A percentile compares a stretch with the other conserved stretches of the same genome.
Evolutionary conservation across 2,888 invertebrate species (phyloP).

Genomic region (Mesorhabditis sp.): DNA sequence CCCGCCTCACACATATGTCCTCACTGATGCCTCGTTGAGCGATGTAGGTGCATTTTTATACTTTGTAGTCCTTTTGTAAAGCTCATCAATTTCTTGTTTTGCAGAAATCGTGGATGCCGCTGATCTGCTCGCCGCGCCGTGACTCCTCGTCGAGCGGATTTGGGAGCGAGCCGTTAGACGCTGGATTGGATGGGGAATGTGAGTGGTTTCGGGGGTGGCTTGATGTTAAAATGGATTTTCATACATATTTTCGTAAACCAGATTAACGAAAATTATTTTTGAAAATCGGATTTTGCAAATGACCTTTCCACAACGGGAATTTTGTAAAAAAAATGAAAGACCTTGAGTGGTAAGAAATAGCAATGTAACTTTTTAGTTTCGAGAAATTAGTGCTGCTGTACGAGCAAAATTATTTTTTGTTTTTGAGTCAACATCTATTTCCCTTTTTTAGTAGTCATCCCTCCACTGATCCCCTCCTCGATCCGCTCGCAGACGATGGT

Average conservation of each 20-base stretch:
- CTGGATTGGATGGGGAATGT: background rate
- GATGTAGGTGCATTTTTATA: background rate
- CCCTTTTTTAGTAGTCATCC: background rate
- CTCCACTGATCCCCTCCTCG: constrained; percentile 1
- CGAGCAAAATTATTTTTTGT: too few species aligned
- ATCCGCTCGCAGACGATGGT: background rate
- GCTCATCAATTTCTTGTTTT: background rate
- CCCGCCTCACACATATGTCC: too few species aligned
- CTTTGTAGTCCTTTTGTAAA: background rate
- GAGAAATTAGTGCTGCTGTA: too few species aligned
- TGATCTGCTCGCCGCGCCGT: background rate
- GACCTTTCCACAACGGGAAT: too few species aligned
- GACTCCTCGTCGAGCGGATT: constrained; percentile 6
- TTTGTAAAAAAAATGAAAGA: too few species aligned
- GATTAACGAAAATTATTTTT: too few species aligned
- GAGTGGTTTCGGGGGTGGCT: background rate
- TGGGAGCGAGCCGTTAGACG: background rate
- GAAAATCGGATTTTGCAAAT: too few species aligned
- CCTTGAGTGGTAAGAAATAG: too few species aligned
- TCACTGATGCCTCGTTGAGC: background rate
- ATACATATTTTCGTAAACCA: too few species aligned
- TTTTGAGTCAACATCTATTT: too few species aligned
- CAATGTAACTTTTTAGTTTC: too few species aligned
- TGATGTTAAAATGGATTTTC: too few species aligned
- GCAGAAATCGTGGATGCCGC: constrained; percentile 4